Base-by-base conservation (phyloP, 2,888 invertebrate genomes). In the Morpho achilles region DNA sequence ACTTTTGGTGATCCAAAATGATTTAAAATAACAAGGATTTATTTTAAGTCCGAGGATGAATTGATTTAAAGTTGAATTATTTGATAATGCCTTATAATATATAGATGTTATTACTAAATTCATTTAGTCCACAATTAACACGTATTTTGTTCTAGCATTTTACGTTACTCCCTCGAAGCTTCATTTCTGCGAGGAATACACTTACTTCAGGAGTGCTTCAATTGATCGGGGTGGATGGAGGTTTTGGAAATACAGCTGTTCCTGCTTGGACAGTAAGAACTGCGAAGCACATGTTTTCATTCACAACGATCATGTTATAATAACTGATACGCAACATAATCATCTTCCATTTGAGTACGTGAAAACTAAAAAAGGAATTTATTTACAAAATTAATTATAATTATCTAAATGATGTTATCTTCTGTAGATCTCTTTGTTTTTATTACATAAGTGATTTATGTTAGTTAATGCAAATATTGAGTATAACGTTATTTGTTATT, bases 201-300 rank as follows among this genome's bases (percentile, higher is more conserved):
- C 75, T 0, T 77, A 63, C 58, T 70, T 63, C 41, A 70, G 66
- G 49, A 62, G 59, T 10, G 60, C 64, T 3, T 9, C 16, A 0
- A 55, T 66, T 3, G 44, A 64, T 6, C 50, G 62, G 7, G 67
- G 67, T 5, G 70, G 69, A 5, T 63, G 61, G 61, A 59, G 46
- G 9, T 59, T 61, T 39, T 67, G 59, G n/a, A 65, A 72, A 9
- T 73, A 73, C 53, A 63, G 56, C 1, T 77, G 75, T 52, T 72
- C 72, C 4, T 67, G 65, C 46, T 57, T 58, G 7, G 57, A 59
- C 22, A 67, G 66, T 32, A 69, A 67, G 53, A 61, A 65, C 1
- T 76, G 77, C 55, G 70, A 66, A 47, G 72, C 74, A 0, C 69
- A 65, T 48, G 65, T 70, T 9, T 67, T 70, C 41, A 64, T 74